Evolutionary conservation across 2,113 vertebrate genomes (phyloP).

Genomic region (Sula dactylatra): DNA sequence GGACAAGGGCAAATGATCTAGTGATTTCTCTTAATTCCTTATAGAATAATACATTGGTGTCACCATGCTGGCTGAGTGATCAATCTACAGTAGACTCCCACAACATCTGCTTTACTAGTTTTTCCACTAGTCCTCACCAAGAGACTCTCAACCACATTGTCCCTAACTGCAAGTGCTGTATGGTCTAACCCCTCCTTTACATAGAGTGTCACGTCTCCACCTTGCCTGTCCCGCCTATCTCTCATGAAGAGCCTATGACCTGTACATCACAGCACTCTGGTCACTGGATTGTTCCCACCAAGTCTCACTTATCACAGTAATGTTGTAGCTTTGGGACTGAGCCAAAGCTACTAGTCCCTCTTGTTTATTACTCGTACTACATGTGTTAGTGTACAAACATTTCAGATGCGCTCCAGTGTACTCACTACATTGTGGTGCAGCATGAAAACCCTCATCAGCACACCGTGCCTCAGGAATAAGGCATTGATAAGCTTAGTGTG

Average conservation of each 20-base stretch:
- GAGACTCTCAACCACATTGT: background rate
- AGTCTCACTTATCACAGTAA: background rate
- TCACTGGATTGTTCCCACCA: background rate
- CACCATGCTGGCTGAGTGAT: fast-evolving
- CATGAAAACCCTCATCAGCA: background rate
- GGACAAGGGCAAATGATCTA: fast-evolving
- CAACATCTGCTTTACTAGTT: background rate
- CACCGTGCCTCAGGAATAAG: background rate
- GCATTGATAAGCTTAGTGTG: background rate
- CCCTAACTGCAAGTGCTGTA: no score
- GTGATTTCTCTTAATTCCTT: background rate
- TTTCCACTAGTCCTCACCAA: background rate
- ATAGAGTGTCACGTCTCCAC: background rate
- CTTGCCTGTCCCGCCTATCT: background rate
- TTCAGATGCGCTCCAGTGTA: fast-evolving
- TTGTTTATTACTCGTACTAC: background rate
- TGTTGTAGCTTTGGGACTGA: background rate
- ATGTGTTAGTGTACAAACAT: background rate
- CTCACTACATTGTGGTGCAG: background rate
- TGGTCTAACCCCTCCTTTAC: background rate
- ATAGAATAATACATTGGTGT: background rate
- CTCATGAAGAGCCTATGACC: background rate
- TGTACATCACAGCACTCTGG: background rate
- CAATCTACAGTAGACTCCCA: background rate
- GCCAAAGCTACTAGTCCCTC: background rate